A percentile compares a stretch with the other conserved stretches of the same genome.
Conservation (phyloP, 2,797 vertebrate genomes). For the Enteromius radiatus region DNA sequence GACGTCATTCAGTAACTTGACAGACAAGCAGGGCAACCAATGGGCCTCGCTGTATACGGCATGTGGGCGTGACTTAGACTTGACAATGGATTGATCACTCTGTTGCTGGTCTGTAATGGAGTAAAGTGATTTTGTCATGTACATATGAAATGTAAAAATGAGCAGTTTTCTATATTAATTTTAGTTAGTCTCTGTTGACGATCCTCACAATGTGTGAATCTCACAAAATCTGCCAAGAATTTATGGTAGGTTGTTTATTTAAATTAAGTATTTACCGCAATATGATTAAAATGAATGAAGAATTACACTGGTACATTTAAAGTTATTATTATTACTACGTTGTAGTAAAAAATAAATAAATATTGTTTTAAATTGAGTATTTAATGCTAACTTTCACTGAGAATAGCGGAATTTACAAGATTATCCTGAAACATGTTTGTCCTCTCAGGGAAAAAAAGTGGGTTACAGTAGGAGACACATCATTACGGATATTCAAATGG, state of each 20-base stretch:
- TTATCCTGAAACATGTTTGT: conserved; percentile 45
- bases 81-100: neutral
- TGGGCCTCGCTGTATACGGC: neutral
- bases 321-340: neutral
- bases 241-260: neutral
- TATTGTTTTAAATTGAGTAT: neutral
- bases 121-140: neutral
- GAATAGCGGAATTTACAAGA: neutral
- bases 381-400: neutral
- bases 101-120: neutral
- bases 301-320: neutral
- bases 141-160: neutral
- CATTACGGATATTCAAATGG: conserved; percentile 97
- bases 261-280: neutral
- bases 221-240: neutral
- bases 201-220: neutral
- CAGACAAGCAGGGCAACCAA: conserved; percentile 55
- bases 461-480: conserved; percentile 98
- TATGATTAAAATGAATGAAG: too few species aligned
- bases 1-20: conserved; percentile 38
- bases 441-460: conserved; percentile 95
- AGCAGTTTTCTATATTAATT: neutral
- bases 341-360: neutral
- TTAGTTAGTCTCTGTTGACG: neutral
- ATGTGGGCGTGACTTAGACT: conserved; percentile 4